Evolutionary conservation across 2,888 invertebrate genomes (phyloP).

Genomic region (Ochropacha duplaris): DNA sequence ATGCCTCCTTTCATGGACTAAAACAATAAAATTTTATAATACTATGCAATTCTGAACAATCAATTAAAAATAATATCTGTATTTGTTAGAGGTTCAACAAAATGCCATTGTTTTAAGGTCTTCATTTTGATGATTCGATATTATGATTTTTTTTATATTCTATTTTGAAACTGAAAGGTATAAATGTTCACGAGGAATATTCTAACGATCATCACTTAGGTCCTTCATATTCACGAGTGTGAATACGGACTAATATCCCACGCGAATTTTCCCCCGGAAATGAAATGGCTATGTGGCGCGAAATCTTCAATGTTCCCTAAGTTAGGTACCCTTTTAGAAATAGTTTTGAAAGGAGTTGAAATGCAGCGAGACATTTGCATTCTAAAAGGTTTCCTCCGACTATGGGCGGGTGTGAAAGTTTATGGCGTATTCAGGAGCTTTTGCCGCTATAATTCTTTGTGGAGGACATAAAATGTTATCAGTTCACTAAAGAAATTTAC

Average conservation of each 20-base stretch:
- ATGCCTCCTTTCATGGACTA: slow-evolving; percentile 24
- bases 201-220: background rate
- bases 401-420: slow-evolving; percentile 57
- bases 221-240: slow-evolving; percentile 18
- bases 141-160: too few relatives aligned
- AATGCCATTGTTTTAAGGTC: background rate
- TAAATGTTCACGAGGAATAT: background rate
- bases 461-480: slow-evolving; percentile 47
- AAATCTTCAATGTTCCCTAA: slow-evolving; percentile 60
- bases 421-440: slow-evolving; percentile 45
- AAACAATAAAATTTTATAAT: slow-evolving; percentile 22
- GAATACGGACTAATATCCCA: slow-evolving; percentile 38
- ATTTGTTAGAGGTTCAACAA: background rate
- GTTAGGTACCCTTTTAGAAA: slow-evolving; percentile 65
- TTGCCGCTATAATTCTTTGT: slow-evolving; percentile 38
- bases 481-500: slow-evolving; percentile 33
- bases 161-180: background rate
- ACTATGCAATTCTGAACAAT: slow-evolving; percentile 12
- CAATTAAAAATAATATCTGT: background rate
- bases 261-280: slow-evolving; percentile 49
- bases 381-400: slow-evolving; percentile 58
- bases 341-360: slow-evolving; percentile 69
- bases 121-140: background rate
- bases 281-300: slow-evolving; percentile 50
- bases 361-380: slow-evolving; percentile 73